Conservation (phyloP, 2,797 vertebrate species). For the Alcedo quadribrachys region DNA sequence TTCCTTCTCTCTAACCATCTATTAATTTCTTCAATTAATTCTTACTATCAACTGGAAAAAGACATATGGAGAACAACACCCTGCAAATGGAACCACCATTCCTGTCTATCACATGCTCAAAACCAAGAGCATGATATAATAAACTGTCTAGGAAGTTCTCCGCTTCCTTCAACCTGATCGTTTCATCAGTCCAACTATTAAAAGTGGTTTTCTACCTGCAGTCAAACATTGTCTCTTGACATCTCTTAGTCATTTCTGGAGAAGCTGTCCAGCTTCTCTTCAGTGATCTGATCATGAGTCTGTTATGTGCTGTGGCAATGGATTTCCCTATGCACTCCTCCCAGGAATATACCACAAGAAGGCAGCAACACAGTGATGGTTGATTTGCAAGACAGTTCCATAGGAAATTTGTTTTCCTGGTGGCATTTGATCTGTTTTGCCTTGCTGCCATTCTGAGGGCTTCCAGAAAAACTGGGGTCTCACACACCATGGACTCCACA, state of each 20-base stretch:
- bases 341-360: accelerated
- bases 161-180: background rate
- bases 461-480: background rate
- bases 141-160: background rate
- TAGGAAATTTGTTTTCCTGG: background rate
- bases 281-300: background rate
- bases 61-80: background rate
- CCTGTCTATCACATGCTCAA: accelerated
- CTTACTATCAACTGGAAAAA: background rate
- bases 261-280: background rate
- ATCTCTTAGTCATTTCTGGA: background rate
- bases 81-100: background rate
- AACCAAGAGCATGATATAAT: background rate
- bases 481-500: accelerated
- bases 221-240: background rate
- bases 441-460: background rate
- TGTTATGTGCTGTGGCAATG: accelerated
- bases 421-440: background rate
- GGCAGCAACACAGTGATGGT: background rate
- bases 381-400: background rate
- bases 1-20: background rate
- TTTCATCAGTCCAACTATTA: background rate
- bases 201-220: background rate
- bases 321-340: background rate
- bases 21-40: background rate